These are phyloP conservation scores for Nasonovia ribisnigri DNA, from an alignment of 2,888 invertebrate genomes.

Conservation along the genomic window DNA sequence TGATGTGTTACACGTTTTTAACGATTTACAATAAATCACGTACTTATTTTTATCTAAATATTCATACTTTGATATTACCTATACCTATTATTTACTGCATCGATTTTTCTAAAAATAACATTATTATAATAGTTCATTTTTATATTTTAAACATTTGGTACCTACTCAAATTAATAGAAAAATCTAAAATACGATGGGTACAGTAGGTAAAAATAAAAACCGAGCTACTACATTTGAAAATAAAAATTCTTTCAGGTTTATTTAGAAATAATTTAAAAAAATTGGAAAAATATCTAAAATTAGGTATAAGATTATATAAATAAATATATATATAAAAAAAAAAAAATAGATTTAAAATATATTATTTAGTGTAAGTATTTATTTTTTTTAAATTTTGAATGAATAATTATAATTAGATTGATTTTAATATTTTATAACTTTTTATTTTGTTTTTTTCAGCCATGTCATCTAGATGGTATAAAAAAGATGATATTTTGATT, in stretches of 20 bases:
- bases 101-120: not conserved
- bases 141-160: not conserved
- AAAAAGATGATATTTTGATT: not conserved
- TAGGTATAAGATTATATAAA: not conserved
- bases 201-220: not conserved
- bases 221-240: not conserved
- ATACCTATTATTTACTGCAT: not conserved
- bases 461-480: not conserved
- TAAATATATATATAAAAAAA: not conserved
- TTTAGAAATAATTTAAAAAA: not conserved
- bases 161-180: not conserved
- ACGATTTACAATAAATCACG: not conserved
- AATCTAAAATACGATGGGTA: not conserved
- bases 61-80: not conserved
- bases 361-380: not conserved
- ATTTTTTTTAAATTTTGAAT: not conserved
- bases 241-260: not conserved
- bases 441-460: not conserved
- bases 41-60: not conserved
- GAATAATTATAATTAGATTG: not conserved
- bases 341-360: not conserved
- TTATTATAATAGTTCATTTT: not conserved
- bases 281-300: too few species aligned
- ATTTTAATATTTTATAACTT: not conserved
- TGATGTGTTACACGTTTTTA: not conserved